Conservation (phyloP, 2,797 vertebrate genomes). For the Anguilla megastoma region DNA sequence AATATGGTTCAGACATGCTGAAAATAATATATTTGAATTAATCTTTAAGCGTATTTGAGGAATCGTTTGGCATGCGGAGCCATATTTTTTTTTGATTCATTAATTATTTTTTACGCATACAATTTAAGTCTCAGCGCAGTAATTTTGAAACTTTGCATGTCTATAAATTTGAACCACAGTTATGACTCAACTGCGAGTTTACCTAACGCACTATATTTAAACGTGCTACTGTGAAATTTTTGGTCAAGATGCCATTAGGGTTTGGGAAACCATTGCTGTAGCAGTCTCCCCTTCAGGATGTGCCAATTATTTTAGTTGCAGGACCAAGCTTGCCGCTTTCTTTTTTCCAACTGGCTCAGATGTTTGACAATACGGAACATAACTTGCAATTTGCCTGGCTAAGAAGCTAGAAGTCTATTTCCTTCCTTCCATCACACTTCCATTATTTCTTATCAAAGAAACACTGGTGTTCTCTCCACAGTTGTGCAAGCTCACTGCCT, state of each 20-base stretch:
- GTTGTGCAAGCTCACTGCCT: background rate
- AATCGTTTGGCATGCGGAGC: too few relatives aligned
- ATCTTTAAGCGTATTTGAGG: too few relatives aligned
- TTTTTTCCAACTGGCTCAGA: background rate
- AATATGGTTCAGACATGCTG: too few relatives aligned
- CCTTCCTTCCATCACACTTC: background rate
- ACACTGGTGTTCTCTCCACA: background rate
- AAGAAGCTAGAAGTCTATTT: background rate
- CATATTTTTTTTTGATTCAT: too few relatives aligned
- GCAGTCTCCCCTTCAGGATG: background rate
- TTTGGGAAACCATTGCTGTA: background rate
- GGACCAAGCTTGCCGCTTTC: background rate
- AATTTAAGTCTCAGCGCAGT: too few relatives aligned
- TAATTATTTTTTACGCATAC: too few relatives aligned
- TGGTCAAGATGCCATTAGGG: background rate
- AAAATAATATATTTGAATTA: too few relatives aligned
- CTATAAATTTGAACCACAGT: background rate
- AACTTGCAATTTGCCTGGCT: background rate
- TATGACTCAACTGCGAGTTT: background rate
- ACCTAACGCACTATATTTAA: background rate
- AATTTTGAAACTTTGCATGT: background rate
- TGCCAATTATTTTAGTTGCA: background rate
- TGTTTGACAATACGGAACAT: background rate
- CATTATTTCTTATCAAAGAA: constrained; percentile 4
- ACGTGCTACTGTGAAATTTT: background rate